Evolutionary conservation across 2,888 invertebrate genomes (phyloP).

Genomic region (Apamea epomidion): DNA sequence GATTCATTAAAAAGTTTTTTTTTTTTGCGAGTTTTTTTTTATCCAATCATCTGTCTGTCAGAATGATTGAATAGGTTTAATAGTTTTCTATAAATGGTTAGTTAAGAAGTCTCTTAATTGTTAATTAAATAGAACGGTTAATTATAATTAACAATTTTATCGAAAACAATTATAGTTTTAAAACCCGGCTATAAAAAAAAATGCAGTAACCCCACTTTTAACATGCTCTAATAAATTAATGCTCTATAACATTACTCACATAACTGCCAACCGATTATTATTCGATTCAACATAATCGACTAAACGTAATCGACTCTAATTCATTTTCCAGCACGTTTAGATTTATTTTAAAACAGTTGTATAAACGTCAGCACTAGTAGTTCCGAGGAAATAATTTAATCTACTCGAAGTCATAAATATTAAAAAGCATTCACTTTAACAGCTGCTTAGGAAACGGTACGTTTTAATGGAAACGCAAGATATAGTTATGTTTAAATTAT

Average conservation of each 20-base stretch:
- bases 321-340: slow-evolving; percentile 55
- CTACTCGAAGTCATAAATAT: slow-evolving; percentile 78
- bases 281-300: slow-evolving; percentile 48
- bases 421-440: slow-evolving; percentile 76
- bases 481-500: slow-evolving; percentile 16
- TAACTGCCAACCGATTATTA: slow-evolving; percentile 44
- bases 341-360: slow-evolving; percentile 78
- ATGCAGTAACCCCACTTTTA: not conserved
- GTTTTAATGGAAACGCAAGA: slow-evolving; percentile 19
- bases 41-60: too few species aligned
- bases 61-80: not conserved
- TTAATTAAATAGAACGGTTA: not conserved
- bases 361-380: slow-evolving; percentile 75
- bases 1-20: not conserved
- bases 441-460: slow-evolving; percentile 64
- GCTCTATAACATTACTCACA: not conserved
- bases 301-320: slow-evolving; percentile 46
- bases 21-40: too few species aligned
- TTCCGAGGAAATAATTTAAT: slow-evolving; percentile 79
- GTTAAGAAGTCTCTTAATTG: not conserved
- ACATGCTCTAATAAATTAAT: not conserved
- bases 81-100: not conserved
- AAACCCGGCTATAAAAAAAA: not conserved
- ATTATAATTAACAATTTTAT: too few species aligned
- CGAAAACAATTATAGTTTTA: not conserved